Evolutionary conservation across 2,113 vertebrate species (phyloP), one percentile per base, ranked within the genome.

Genomic region (Brevimyrus niger): DNA sequence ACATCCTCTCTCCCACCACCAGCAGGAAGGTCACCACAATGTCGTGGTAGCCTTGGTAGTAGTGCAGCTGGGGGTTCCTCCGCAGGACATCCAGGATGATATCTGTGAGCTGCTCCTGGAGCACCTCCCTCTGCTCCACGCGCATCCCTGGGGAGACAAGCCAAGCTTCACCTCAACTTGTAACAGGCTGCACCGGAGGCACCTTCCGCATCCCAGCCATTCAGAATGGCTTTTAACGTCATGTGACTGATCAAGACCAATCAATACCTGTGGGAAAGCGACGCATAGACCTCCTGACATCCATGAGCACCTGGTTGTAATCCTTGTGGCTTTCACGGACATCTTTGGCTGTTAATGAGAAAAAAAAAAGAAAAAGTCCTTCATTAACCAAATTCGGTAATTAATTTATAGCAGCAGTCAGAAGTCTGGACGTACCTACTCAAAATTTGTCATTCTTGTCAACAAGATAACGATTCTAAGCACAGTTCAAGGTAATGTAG

Each of bases 31-130:
- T 97, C 89, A 97, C 96, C 0, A 94, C 96, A 19, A 97, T 94
- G 61, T 97, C 97, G 1, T 97, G 97, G 93, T 96, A 97, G 48
- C 97, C 97, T 87, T 97, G 96, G 92, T 97, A 97, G 91, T 97
- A 97, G 91, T 97, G 95, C 27, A 97, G 95, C 92, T 96, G 95
- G 1, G 95, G 94, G 92, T 95, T 96, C 9, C 92, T 89, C 55
- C 92, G 93, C 90, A 97, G 90, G 80, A 97, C 94, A 17, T 94
- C 93, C 87, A 97, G 92, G 86, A 97, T 97, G 92, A 96, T 93
- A 90, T 95, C 94, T 1, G 93, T 94, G 87, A 97, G 94, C 92
- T 97, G 96, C 90, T 97, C 95, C 92, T 97, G 96, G 2, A 97
- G 95, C 7, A 94, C 94, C 2, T 88, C 93, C 82, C 96, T 92